A percentile compares a stretch with the other conserved stretches of the same genome.
Evolutionary conservation across 2,113 vertebrate species (phyloP).

Genomic region (Paradisaea rubra): DNA sequence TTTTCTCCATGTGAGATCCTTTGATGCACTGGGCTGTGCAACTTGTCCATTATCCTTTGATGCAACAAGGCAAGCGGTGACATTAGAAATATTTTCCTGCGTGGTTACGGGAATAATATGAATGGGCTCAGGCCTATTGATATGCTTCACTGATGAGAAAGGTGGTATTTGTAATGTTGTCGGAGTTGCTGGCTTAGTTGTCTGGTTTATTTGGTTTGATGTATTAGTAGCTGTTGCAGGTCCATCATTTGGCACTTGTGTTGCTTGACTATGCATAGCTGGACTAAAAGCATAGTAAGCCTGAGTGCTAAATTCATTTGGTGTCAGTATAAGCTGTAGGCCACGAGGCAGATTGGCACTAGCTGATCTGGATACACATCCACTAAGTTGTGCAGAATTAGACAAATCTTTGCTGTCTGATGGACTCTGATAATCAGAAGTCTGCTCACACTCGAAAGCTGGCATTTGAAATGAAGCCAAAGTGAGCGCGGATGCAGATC

Average conservation of each 20-base stretch:
- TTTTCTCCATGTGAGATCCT: conserved; percentile 84
- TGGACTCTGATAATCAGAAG: conserved; percentile 88
- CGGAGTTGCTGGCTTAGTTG: conserved; percentile 74
- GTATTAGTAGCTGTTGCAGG: conserved; percentile 68
- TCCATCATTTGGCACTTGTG: conserved; percentile 80
- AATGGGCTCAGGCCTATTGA: conserved; percentile 66
- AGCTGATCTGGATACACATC: conserved; percentile 78
- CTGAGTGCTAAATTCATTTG: conserved; percentile 84
- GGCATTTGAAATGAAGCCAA: conserved; percentile 87
- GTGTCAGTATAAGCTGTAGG: conserved; percentile 87
- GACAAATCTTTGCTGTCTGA: conserved; percentile 86
- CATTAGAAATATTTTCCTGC: conserved; percentile 74
- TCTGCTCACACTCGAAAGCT: conserved; percentile 89
- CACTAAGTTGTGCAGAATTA: conserved; percentile 80
- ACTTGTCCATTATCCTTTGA: conserved; percentile 74
- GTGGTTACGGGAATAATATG: conserved; percentile 72
- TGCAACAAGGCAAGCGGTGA: conserved; percentile 76
- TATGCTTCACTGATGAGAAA: conserved; percentile 75
- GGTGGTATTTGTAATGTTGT: conserved; percentile 86
- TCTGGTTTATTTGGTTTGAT: conserved; percentile 79
- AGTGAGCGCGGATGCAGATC: conserved; percentile 84
- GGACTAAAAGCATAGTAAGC: conserved; percentile 83
- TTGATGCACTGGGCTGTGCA: conserved; percentile 69
- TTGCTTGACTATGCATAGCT: conserved; percentile 74
- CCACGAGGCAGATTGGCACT: conserved; percentile 85